Conservation (phyloP, 2,113 vertebrate species). For the Chaetorhynchus papuensis region DNA sequence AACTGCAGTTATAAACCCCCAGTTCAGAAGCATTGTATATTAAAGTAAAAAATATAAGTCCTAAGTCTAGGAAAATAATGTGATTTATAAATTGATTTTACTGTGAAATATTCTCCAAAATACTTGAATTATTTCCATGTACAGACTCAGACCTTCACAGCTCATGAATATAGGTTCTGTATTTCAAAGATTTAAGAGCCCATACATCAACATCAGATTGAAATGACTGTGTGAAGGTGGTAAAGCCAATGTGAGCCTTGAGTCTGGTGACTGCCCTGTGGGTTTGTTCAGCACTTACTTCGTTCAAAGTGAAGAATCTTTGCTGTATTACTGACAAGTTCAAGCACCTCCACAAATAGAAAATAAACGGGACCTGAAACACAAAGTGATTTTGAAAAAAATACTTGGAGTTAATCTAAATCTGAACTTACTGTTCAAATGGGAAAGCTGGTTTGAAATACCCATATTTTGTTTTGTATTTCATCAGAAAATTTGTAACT, state of each 20-base stretch:
- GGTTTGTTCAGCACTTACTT: neutral
- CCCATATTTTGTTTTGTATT: neutral
- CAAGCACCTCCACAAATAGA: neutral
- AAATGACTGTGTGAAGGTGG: neutral
- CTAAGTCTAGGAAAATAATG: neutral
- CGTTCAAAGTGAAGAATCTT: neutral
- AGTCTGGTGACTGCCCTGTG: neutral
- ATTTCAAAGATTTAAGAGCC: neutral
- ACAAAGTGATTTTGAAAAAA: neutral
- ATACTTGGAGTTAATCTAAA: neutral
- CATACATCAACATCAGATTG: fast-evolving
- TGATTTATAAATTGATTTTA: constrained; percentile 8
- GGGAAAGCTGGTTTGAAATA: neutral
- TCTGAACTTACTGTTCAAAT: neutral
- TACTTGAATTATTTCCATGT: neutral
- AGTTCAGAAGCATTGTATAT: constrained; percentile 16
- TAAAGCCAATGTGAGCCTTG: neutral
- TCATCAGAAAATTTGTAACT: neutral
- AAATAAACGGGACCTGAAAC: neutral
- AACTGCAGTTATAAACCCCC: neutral
- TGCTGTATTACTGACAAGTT: neutral
- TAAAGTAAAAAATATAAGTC: constrained; percentile 1
- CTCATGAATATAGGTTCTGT: neutral
- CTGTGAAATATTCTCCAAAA: neutral
- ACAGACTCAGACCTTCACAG: neutral